These are phyloP conservation scores for Dascyllus trimaculatus DNA, from an alignment of 2,113 vertebrate genomes.

Conservation along the genomic window DNA sequence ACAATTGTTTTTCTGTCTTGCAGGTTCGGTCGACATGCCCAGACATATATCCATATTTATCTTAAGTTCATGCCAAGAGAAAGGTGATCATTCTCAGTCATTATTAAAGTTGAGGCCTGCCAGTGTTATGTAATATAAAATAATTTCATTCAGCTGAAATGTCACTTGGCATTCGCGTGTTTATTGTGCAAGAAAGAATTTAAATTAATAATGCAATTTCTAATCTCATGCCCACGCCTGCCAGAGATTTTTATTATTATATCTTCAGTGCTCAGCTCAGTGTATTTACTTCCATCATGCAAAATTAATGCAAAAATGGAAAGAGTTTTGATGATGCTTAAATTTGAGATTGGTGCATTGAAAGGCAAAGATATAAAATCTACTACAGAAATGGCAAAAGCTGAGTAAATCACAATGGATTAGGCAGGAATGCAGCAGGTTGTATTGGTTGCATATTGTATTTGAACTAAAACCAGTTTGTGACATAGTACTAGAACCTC, in stretches of 20 bases:
- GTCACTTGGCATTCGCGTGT: background rate
- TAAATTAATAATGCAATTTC: background rate
- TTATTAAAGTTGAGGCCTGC: background rate
- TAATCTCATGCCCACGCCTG: background rate
- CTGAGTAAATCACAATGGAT: no score
- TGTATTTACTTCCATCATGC: no score
- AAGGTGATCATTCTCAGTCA: background rate
- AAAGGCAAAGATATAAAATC: no score
- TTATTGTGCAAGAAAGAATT: background rate
- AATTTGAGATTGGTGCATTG: no score
- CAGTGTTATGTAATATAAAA: background rate
- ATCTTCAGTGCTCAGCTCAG: no score
- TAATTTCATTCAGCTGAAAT: background rate
- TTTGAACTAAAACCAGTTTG: background rate
- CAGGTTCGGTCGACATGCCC: constrained; percentile 31
- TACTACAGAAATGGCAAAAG: no score
- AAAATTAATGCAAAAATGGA: no score
- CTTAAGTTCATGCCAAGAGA: background rate
- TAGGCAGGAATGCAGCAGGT: no score
- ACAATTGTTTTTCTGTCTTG: constrained; percentile 8
- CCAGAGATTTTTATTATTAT: no score
- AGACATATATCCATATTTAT: constrained; percentile 19
- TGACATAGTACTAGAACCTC: background rate
- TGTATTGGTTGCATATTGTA: no score
- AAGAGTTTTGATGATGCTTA: no score